Evolutionary conservation across 2,113 vertebrate species (phyloP), one percentile per base, ranked within the genome.

Genomic region (Hypocryptadius cinnamomeus): DNA sequence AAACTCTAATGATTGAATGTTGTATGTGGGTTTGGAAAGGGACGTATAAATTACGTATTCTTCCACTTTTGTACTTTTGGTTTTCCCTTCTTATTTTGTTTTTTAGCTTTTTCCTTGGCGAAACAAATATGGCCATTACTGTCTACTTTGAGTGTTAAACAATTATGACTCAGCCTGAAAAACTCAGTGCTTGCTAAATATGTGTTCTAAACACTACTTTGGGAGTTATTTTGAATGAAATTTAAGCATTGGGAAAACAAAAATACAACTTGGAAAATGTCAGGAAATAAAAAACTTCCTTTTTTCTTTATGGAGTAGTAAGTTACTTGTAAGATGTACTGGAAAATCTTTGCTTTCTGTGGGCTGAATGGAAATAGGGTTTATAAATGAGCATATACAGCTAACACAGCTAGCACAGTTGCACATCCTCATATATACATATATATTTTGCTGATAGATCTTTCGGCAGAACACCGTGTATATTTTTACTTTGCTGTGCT

Each of bases 201-300:
- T 19, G 42, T 42, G 44, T 81, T 89, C 87, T 77, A 83, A 87
- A 51, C 28, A 56, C 71, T 79, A 83, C 51, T 57, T 64, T 80
- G 74, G 48, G 66, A 82, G 64, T 48, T 96, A 71, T 79, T 95
- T 95, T 90, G 72, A 66, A 7, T 95, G 80, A 76, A 56, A 59
- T 65, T 79, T 91, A 93, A 94, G 60, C 84, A 84, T 81, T 82
- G 95, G 65, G 84, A 87, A 97, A 97, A 48, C 66, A 95, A 96
- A 95, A 94, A 56, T 77, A 84, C 69, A 69, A n/a, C 53, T 92
- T 94, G 86, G 92, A 91, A 96, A 93, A 87, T 84, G 48, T 78
- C 96, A 91, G 94, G 93, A 96, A 95, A 94, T 90, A 27, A 91
- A 96, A 96, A 57, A 5, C 64, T 82, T 9, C 13, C 11, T 73